Conservation (phyloP, 1,140 invertebrate genomes). For the Magallana gigas region DNA sequence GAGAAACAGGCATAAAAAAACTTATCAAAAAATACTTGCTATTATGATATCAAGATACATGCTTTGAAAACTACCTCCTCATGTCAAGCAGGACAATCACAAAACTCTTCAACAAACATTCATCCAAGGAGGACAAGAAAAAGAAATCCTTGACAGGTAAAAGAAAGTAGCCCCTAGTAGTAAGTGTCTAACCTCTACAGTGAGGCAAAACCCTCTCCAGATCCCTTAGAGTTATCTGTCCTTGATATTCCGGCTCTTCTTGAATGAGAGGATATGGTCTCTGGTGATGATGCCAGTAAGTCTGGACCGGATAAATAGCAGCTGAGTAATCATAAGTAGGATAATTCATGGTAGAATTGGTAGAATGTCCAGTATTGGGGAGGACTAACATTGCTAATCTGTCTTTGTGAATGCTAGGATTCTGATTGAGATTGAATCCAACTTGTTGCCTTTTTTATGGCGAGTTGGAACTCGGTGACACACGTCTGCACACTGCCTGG, state of each 20-base stretch:
- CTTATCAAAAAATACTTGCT: no score
- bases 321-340: neutral
- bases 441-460: neutral
- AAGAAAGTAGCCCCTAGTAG: neutral
- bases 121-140: no score
- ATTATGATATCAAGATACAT: no score
- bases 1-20: no score
- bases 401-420: neutral
- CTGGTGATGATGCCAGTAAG: slow-evolving; percentile 13
- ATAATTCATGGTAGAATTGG: neutral
- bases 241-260: slow-evolving; percentile 34
- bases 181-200: slow-evolving; percentile 18
- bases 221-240: slow-evolving; percentile 33
- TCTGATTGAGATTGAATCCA: neutral
- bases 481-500: neutral
- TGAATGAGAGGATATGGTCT: neutral
- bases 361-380: neutral
- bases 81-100: no score
- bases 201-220: slow-evolving; percentile 20
- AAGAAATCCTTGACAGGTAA: no score
- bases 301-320: slow-evolving; percentile 24
- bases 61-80: no score
- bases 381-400: neutral
- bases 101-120: no score
- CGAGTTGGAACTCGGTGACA: neutral